Evolutionary conservation across 2,888 invertebrate genomes (phyloP), one percentile per base, ranked within the genome.

Genomic region (Lycia hirtaria): DNA sequence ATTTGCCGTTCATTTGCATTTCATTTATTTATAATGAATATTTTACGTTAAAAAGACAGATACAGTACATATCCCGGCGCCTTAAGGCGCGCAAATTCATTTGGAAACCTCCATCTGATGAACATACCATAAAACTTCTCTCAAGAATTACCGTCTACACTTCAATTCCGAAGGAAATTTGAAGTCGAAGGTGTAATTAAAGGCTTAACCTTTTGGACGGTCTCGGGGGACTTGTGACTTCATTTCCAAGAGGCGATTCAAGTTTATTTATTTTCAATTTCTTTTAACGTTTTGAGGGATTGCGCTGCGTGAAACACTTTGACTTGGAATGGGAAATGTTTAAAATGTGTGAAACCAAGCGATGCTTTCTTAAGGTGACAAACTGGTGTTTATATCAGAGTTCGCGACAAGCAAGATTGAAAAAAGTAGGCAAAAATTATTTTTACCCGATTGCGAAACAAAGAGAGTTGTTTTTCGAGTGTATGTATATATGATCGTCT

Each of bases 101-200:
- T 76, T 66, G 70, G 72, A 60, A 72, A 57, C 69, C 70, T 71
- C 65, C 69, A 62, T 67, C 67, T 68, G 71, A 75, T 68, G 69
- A 75, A 76, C 71, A 71, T 66, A 69, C 71, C 65, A 76, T 75
- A 79, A 75, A 81, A 77, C 73, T 79, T 77, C 43, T 77, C 43
- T 58, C 38, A 69, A 70, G 74, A 74, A 72, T 68, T 72, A 71
- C 58, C 49, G 62, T 45, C 47, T 35, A n/a, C 50, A 63, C 54
- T 65, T 56, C 51, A 68, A 68, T 72, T 69, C 33, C 55, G 56
- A 72, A 68, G 65, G 43, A 63, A 67, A 68, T 69, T 65, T 59
- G 52, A 70, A 71, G 64, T 66, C 65, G 65, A 69, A 74, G 67
- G 67, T 65, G 61, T 72, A 75, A 75, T 73, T 72, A 66, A 66